Base-by-base conservation (phyloP, 2,888 invertebrate genomes). In the Pseudococcus longispinus region DNA sequence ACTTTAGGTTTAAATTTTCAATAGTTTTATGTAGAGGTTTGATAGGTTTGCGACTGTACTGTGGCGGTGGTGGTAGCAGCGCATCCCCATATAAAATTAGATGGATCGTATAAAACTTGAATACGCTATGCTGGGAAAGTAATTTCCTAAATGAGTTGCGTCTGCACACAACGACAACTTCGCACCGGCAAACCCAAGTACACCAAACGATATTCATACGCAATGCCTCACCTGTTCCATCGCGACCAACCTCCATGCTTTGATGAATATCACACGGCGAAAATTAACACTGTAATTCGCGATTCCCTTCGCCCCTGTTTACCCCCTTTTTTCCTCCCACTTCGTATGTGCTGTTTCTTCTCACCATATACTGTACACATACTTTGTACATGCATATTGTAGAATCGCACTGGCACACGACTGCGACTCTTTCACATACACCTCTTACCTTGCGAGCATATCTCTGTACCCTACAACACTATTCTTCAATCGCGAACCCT, bases 1-100 rank as follows among this genome's bases (percentile, higher is more conserved):
- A 84, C 51, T 84, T 51, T 84, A 32, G 32, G 51, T 84, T 84
- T 51, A 55, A 84, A 84, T 84, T 84, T 84, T 84, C 26, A 84
- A 84, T 55, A 32, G 84, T 55, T 84, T 84, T 70, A 70, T 70
- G 70, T 70, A 32, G 60, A 60, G 70, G 70, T 70, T 70, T 70
- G 70, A 70, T 70, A 70, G 70, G 70, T 70, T 70, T 70, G 70
- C 70, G 70, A 70, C 70, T 70, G 29, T 29, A 32, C 70, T 29
- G 26, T 23, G 60, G 20, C 0, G 6, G 20, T 8, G 60, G 20
- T 60, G 11, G 4, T 11, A 23, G 9, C 60, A 11, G 23, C 23
- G 60, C 20, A 13, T 11, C 60, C 13, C 23, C 55, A 55, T n/a
- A 70, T 70, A 32, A 70, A 70, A 70, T 70, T 70, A 70, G 46